Base-by-base conservation (phyloP, 2,797 vertebrate genomes). In the Xiphorhynchus erythropygius region DNA sequence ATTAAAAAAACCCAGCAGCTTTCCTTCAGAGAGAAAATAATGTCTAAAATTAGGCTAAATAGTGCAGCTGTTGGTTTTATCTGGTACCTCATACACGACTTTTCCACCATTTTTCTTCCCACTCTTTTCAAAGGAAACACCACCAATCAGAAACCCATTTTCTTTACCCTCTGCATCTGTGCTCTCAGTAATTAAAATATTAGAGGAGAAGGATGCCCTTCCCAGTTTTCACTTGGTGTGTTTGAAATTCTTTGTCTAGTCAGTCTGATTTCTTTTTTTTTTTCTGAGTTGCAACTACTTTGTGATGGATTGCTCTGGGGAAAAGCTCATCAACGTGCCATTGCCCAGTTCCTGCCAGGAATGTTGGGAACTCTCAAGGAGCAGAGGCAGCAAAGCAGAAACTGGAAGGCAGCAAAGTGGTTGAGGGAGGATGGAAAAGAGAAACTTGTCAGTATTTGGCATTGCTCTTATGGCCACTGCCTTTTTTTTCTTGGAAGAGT, bases 231-330 rank as follows among this genome's bases (percentile, higher is more conserved):
- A 44, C 46, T 55, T 23, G 1, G 49, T 47, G 77, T 67, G 5
- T 89, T 92, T 92, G 50, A 83, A 83, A 33, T 74, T 92, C 90
- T 76, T 55, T 65, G 75, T 87, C 68, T 57, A 10, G 79, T 68
- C 76, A 10, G 76, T 80, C 65, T 74, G 89, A 75, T 83, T 77
- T 76, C 49, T 56, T 57, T 22, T 22, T 55, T 71, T 59, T 44
- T 63, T 60, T 23, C 15, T 73, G 76, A 84, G 21, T 89, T 73
- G 84, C 55, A 63, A 4, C 78, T 94, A 56, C 74, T 24, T 70
- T 46, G 88, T 74, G 92, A 60, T 89, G 93, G 81, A 71, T 92
- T 77, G 88, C 78, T 89, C 59, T 90, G 78, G 84, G 90, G 81
- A 90, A 35, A 64, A 93, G 86, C 88, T 90, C 86, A 18, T 65